Conservation (phyloP, 2,797 vertebrate genomes). For the Pantherophis vulpinus region DNA sequence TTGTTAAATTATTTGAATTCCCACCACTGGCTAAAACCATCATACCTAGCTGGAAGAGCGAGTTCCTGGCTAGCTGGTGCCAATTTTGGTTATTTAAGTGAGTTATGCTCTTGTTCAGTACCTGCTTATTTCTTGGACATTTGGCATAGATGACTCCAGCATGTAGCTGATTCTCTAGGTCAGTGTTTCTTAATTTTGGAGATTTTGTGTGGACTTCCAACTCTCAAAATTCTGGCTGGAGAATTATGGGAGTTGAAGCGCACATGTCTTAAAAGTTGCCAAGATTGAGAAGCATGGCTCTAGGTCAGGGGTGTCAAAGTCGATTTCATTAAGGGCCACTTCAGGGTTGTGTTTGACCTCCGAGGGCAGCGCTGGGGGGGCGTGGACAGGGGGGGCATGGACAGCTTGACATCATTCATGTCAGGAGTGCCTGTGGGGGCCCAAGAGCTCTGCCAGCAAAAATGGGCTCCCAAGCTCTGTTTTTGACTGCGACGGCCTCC, state of each 20-base stretch:
- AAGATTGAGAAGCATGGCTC: background rate
- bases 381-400: no score
- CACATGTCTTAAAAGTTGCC: background rate
- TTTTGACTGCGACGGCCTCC: no score
- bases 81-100: background rate
- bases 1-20: no score
- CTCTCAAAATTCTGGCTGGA: background rate
- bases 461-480: no score
- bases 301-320: no score
- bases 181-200: background rate
- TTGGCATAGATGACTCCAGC: background rate
- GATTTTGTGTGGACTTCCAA: background rate
- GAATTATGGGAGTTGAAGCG: background rate
- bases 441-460: no score
- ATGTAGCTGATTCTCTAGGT: background rate
- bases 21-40: background rate
- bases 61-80: background rate
- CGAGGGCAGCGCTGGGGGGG: no score
- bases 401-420: no score
- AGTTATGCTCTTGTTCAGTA: background rate
- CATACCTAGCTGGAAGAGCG: background rate
- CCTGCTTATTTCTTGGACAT: background rate
- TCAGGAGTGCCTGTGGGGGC: no score
- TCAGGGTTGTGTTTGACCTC: no score
- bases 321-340: no score